A percentile compares a stretch with the other conserved stretches of the same genome.
phyloP scores from a whole-genome alignment of 2,113 vertebrate species.

The Galeopterus variegatus region DNA sequence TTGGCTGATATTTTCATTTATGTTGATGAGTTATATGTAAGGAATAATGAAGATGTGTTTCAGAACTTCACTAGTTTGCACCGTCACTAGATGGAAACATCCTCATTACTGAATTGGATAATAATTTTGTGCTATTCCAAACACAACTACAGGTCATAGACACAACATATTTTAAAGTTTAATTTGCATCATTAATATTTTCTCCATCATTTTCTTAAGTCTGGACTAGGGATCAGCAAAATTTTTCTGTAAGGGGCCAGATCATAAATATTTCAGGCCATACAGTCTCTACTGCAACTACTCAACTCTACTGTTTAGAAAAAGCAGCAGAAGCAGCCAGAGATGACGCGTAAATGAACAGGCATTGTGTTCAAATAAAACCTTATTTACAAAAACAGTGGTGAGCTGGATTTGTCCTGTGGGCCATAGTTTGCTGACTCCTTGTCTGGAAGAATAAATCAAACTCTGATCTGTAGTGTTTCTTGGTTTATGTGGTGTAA shows the following conservation, averaged over 20 bases:
- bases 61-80: background rate
- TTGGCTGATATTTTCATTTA: constrained; percentile 42
- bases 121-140: background rate
- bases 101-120: constrained; percentile 9
- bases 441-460: background rate
- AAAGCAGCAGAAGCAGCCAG: background rate
- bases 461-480: background rate
- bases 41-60: constrained; percentile 9
- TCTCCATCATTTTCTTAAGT: background rate
- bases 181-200: background rate
- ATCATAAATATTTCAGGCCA: background rate
- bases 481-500: background rate
- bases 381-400: background rate
- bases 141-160: background rate
- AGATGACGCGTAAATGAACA: background rate
- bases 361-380: background rate
- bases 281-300: background rate
- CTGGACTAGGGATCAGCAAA: background rate
- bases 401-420: background rate
- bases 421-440: background rate
- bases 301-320: background rate
- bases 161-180: background rate
- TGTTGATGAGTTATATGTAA: background rate
- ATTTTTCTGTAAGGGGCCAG: background rate
- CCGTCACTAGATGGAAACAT: background rate